Evolutionary conservation across 35 echinoderm and acorn worm genomes (phyloP).

Genomic region (Lytechinus pictus): DNA sequence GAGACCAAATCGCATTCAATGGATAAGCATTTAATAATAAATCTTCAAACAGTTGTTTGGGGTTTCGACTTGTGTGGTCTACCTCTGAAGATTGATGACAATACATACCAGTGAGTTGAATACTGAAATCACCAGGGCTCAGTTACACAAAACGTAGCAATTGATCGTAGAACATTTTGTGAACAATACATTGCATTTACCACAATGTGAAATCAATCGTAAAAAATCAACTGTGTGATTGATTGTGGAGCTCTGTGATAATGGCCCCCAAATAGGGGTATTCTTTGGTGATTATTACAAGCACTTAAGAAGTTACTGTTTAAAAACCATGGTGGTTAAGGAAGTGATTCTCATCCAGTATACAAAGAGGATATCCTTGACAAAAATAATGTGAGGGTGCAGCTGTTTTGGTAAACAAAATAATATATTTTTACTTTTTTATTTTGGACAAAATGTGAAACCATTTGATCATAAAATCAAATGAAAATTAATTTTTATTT

Average conservation of each 20-base stretch:
- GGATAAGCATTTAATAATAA: not conserved
- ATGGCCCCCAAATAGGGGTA: not conserved
- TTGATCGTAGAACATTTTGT: no score
- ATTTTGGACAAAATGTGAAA: no score
- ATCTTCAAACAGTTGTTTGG: not conserved
- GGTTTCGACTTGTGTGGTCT: not conserved
- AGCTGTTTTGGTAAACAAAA: not conserved
- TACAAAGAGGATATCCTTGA: not conserved
- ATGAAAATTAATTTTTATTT: no score
- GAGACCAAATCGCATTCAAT: no score
- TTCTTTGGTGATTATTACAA: not conserved
- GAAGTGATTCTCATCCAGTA: not conserved
- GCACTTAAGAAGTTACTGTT: not conserved
- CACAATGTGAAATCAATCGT: no score
- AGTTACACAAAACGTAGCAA: no score
- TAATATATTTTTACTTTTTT: no score
- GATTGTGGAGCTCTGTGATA: no score
- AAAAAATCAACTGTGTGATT: no score
- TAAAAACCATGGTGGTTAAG: not conserved
- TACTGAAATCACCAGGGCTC: no score
- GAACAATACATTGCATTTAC: no score
- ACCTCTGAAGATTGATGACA: not conserved
- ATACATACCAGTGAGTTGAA: not conserved
- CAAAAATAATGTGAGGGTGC: not conserved
- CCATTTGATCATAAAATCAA: no score